Percentiles rank a stretch among this genome's conserved stretches.
Conservation (phyloP, 2,113 vertebrate species). For the Patagioenas fasciata region DNA sequence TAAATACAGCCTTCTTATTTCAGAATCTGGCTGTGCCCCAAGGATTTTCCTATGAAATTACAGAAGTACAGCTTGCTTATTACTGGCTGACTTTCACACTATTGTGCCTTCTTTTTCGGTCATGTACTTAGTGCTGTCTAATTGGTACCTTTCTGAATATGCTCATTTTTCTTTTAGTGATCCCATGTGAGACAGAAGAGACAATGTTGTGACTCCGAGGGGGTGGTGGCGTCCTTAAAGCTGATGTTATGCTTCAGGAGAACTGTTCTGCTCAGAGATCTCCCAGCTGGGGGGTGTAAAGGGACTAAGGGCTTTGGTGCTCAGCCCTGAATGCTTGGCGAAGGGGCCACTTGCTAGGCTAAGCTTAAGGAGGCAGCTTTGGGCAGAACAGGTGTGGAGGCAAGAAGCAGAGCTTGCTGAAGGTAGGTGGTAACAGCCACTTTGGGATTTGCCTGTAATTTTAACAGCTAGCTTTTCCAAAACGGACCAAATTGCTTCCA, state of each 20-base stretch:
- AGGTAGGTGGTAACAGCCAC: background rate
- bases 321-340: background rate
- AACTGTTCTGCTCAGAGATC: background rate
- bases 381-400: background rate
- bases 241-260: background rate
- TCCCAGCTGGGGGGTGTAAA: background rate
- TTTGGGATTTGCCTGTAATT: constrained; percentile 25
- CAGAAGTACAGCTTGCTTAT: constrained; percentile 33
- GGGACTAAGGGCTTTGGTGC: background rate
- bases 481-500: constrained; percentile 47
- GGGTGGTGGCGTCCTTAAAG: background rate
- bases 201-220: background rate
- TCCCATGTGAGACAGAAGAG: constrained; percentile 2
- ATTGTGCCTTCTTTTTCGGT: background rate
- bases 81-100: constrained; percentile 46
- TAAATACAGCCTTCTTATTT: constrained; percentile 63
- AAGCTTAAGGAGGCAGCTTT: rapidly evolving
- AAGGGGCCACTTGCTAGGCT: background rate
- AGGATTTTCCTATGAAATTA: constrained; percentile 65
- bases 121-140: background rate
- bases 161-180: constrained; percentile 17
- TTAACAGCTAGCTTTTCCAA: constrained; percentile 20
- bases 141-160: constrained; percentile 36
- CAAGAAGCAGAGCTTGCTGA: background rate
- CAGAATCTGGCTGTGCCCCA: constrained; percentile 65